A percentile compares a stretch with the other conserved stretches of the same genome.
Conservation (phyloP, 2,888 invertebrate species). For the Megalurothrips usitatus region DNA sequence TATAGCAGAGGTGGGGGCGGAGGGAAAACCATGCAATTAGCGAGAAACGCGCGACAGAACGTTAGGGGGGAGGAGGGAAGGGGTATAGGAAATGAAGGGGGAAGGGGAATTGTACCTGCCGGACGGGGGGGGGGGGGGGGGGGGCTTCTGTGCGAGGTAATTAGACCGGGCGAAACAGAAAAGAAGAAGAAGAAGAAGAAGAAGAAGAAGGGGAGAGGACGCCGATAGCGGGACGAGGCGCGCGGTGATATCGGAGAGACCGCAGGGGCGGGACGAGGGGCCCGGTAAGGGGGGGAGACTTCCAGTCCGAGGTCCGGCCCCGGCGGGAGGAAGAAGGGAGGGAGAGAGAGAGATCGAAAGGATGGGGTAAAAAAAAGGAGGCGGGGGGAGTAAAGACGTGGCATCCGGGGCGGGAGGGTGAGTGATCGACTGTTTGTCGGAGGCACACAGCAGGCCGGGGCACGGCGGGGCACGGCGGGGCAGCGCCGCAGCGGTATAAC, state of each 20-base stretch:
- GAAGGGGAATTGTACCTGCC: neutral
- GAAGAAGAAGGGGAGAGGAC: no score
- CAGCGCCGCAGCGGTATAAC: neutral
- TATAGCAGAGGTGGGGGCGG: slow-evolving; percentile 32
- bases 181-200: no score
- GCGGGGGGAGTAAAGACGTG: neutral
- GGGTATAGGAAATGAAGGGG: slow-evolving; percentile 30
- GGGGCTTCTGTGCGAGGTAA: neutral
- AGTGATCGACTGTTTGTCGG: slow-evolving; percentile 17
- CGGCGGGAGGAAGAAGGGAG: slow-evolving; percentile 32
- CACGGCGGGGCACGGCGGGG: slow-evolving; percentile 3
- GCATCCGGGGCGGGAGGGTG: slow-evolving; percentile 25
- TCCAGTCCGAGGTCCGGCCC: slow-evolving; percentile 35
- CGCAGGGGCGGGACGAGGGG: slow-evolving; percentile 19
- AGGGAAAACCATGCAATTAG: slow-evolving; percentile 29
- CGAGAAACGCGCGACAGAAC: slow-evolving; percentile 31
- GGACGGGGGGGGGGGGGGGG: neutral
- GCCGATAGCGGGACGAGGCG: no score
- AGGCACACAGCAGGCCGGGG: slow-evolving; percentile 28
- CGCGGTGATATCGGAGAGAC: neutral
- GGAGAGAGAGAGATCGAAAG: slow-evolving; percentile 5
- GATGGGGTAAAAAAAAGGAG: neutral
- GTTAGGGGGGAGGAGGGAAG: slow-evolving; percentile 28
- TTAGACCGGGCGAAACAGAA: no score
- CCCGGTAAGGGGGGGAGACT: slow-evolving; percentile 27